Evolutionary conservation across 2,797 vertebrate genomes (phyloP), one percentile per base, ranked within the genome.

Genomic region (Sebastes hubbsi): DNA sequence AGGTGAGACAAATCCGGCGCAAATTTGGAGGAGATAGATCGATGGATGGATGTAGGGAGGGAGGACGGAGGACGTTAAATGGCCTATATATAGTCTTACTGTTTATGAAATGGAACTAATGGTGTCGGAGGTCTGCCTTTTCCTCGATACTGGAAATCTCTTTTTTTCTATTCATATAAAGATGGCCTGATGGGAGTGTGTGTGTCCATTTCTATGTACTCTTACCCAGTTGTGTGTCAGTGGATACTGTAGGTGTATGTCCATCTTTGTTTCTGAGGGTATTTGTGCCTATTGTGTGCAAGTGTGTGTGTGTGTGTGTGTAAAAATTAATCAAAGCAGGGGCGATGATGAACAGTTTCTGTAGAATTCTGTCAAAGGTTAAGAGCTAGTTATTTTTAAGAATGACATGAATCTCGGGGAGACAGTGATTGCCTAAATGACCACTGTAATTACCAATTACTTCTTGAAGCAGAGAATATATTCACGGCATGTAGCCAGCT

Each of bases 371-470:
- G 98, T 99, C 98, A 99, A 99, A 99, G 98, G 98, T 99, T 99
- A 99, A 99, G 98, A 99, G 98, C 98, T 98, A 98, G 98, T 99
- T 99, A 99, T 99, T 99, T 99, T 99, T 99, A 99, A 99, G 98
- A 99, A 99, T 99, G 98, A 99, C 98, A 99, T 99, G 98, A 99
- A 99, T 99, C 98, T 99, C 97, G 94, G 97, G 96, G 97, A 99
- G 98, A 99, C 98, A 99, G 97, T 98, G 98, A 99, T 99, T 99
- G 98, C 97, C 98, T 99, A 99, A 99, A 99, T 99, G 98, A 99
- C 98, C 98, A 99, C 97, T 99, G 98, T 99, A 99, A 99, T 99
- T 99, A 99, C 98, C 98, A 99, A 99, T 99, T 99, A 99, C 97
- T 99, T 99, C 97, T 99, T 98, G 98, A 99, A 99, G 98, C 98